A percentile compares a stretch with the other conserved stretches of the same genome.
Evolutionary conservation across 2,113 vertebrate species (phyloP).

Genomic region (Perca schrenkii): DNA sequence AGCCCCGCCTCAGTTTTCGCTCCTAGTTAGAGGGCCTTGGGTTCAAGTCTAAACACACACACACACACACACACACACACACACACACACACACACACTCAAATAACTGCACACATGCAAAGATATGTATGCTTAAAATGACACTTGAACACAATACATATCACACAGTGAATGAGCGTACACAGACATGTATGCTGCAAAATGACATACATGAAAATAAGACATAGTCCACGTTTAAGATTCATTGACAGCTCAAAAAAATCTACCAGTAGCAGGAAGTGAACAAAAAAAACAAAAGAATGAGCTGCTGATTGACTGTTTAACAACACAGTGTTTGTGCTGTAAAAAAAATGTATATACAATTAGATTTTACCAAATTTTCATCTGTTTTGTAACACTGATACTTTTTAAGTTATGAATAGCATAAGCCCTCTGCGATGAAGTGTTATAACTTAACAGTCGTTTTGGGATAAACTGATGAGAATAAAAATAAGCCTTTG

Average conservation of each 20-base stretch:
- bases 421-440: background rate
- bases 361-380: too few relatives aligned
- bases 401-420: background rate
- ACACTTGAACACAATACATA: background rate
- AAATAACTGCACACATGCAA: constrained; percentile 17
- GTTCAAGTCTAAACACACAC: constrained; percentile 44
- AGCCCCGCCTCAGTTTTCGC: constrained; percentile 51
- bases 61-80: constrained; percentile 9
- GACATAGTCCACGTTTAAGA: background rate
- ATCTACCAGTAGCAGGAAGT: background rate
- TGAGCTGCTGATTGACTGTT: background rate
- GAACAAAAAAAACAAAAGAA: background rate
- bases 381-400: too few relatives aligned
- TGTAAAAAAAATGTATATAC: background rate
- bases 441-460: background rate
- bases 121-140: constrained; percentile 13
- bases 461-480: background rate
- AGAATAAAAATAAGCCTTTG: background rate
- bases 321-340: background rate
- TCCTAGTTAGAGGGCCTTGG: constrained; percentile 46
- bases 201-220: background rate
- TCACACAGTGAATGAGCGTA: constrained; percentile 2
- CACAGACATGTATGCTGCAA: background rate
- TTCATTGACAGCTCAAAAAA: background rate
- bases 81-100: background rate